A percentile compares a stretch with the other conserved stretches of the same genome.
Evolutionary conservation across 2,888 invertebrate genomes (phyloP).

Genomic region (Cryptocephalus primarius): DNA sequence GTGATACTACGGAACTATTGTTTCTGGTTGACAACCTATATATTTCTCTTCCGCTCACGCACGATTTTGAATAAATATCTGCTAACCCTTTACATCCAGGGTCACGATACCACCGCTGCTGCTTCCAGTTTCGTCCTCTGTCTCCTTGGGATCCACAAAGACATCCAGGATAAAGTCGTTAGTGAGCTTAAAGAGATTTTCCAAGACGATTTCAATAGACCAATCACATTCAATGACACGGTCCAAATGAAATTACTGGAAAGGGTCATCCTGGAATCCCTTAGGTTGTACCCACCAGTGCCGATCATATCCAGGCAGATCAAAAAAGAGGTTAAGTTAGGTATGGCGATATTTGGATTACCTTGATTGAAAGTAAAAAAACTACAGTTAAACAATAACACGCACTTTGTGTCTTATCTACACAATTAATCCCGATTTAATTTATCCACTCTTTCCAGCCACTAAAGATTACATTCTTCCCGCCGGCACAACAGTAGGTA

Average conservation of each 20-base stretch:
- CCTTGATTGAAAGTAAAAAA: too few relatives aligned
- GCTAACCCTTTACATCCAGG: constrained; percentile 22
- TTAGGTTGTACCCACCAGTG: constrained; percentile 70
- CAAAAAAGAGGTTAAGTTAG: constrained; percentile 58
- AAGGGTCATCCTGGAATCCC: constrained; percentile 68
- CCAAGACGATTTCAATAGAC: constrained; percentile 57
- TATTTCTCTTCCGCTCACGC: too few relatives aligned
- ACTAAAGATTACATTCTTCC: constrained; percentile 57
- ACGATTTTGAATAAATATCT: too few relatives aligned
- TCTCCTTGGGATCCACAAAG: constrained; percentile 61
- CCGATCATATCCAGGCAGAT: constrained; percentile 65
- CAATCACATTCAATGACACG: constrained; percentile 70
- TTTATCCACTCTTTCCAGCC: constrained; percentile 40
- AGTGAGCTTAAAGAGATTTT: constrained; percentile 64
- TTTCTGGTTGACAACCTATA: too few relatives aligned
- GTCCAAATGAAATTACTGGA: constrained; percentile 80
- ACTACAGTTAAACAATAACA: too few relatives aligned
- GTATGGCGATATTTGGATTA: too few relatives aligned
- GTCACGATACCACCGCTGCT: constrained; percentile 74
- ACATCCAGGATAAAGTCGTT: constrained; percentile 61
- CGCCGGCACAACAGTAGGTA: constrained; percentile 54
- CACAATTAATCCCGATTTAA: too few relatives aligned
- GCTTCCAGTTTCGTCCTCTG: constrained; percentile 74
- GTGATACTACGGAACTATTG: too few relatives aligned
- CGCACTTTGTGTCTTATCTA: too few relatives aligned